A percentile compares a stretch with the other conserved stretches of the same genome.
Evolutionary conservation across 2,888 invertebrate species (phyloP).

Genomic region (Platycheirus albimanus): DNA sequence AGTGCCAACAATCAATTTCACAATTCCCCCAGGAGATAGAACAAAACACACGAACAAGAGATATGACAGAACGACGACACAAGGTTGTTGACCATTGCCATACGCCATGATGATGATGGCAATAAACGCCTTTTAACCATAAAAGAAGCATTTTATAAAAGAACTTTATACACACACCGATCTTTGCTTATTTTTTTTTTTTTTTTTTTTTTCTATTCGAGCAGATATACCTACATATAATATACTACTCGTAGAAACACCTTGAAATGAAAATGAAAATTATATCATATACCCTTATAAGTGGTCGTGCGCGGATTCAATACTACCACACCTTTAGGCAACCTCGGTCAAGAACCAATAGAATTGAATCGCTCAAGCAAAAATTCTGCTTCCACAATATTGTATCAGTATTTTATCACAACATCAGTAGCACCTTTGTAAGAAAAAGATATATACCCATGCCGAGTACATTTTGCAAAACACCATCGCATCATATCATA

Average conservation of each 20-base stretch:
- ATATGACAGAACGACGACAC: conserved; percentile 12
- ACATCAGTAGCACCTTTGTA: conserved; percentile 29
- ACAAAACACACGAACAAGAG: conserved; percentile 15
- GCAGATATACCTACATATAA: conserved; percentile 37
- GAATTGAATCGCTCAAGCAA: conserved; percentile 24
- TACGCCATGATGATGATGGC: conserved; percentile 35
- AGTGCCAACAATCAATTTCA: conserved; percentile 59
- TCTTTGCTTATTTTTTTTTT: conserved; percentile 25
- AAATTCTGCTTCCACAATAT: no score
- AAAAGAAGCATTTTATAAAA: conserved; percentile 39
- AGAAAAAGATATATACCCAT: neutral
- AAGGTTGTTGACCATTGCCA: conserved; percentile 67
- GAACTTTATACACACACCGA: conserved; percentile 10
- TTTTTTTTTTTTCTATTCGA: neutral
- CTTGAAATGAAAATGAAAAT: conserved; percentile 76
- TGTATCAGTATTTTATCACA: conserved; percentile 11
- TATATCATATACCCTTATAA: conserved; percentile 57
- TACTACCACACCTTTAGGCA: conserved; percentile 12
- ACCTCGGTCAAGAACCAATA: conserved; percentile 47
- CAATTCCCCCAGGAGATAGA: conserved; percentile 43
- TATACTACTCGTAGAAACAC: conserved; percentile 55
- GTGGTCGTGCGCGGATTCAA: conserved; percentile 10
- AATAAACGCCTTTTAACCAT: conserved; percentile 66
- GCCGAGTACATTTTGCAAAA: conserved; percentile 12
- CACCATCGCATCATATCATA: conserved; percentile 49